These are phyloP conservation scores for Nyctibius grandis DNA, from an alignment of 2,797 vertebrate species.

Conservation along the genomic window DNA sequence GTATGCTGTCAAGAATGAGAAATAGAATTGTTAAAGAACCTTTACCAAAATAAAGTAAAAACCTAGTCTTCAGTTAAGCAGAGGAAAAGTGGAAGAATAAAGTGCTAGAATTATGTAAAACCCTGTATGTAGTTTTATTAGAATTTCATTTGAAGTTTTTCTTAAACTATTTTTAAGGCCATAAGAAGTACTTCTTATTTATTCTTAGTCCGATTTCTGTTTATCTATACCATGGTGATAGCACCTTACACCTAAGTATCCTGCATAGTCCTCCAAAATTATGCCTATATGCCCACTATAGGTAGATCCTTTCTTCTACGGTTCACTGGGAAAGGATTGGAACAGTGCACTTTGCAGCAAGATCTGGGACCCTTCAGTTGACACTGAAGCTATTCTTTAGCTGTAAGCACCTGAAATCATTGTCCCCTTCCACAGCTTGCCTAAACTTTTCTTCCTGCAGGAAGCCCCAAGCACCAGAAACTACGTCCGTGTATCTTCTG, in stretches of 20 bases:
- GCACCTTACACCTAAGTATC: not conserved
- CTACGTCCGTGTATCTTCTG: not conserved
- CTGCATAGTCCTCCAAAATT: not conserved
- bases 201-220: not conserved
- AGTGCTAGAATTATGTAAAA: not conserved
- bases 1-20: slow-evolving; percentile 77
- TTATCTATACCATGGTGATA: not conserved
- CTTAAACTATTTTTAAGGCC: not conserved
- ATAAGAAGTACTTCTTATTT: not conserved
- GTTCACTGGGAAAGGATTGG: not conserved
- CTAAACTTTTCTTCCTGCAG: not conserved
- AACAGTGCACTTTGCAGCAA: not conserved
- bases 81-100: not conserved
- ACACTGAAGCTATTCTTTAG: not conserved
- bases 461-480: not conserved
- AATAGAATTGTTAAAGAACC: not conserved
- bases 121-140: not conserved
- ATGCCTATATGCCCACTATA: not conserved
- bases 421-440: not conserved
- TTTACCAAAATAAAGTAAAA: not conserved
- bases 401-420: not conserved
- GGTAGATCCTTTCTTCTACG: not conserved
- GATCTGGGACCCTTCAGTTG: not conserved
- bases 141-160: not conserved
- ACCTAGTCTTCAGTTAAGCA: not conserved